Percentiles rank a stretch among this genome's conserved stretches.
These are phyloP conservation scores for Acanthurus lineatus DNA, from an alignment of 2,797 vertebrate genomes.

Conservation along the genomic window DNA sequence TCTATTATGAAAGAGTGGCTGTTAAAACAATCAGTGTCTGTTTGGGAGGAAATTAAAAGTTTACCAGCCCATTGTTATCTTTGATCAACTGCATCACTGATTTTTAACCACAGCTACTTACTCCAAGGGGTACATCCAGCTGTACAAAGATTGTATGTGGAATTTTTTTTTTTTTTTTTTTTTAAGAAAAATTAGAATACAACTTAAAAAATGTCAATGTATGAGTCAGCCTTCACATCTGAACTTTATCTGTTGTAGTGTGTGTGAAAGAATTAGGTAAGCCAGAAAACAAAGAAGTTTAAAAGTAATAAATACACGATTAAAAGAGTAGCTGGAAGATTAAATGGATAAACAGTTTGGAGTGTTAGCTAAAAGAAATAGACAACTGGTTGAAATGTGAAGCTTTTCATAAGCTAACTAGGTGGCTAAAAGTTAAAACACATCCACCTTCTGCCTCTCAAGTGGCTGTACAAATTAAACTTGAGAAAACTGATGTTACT, in stretches of 20 bases:
- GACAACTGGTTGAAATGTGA: not conserved
- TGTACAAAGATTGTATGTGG: not conserved
- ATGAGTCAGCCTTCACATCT: too few relatives aligned
- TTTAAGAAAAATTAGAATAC: not conserved
- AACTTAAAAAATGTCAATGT: not conserved
- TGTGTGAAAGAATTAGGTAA: too few relatives aligned
- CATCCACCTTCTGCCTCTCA: too few relatives aligned
- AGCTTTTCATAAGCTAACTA: not conserved
- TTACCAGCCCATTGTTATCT: not conserved
- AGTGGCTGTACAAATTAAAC: too few relatives aligned
- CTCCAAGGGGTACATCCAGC: not conserved
- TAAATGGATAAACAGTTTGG: too few relatives aligned
- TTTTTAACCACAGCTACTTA: not conserved
- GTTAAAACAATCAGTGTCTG: not conserved
- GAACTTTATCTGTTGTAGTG: too few relatives aligned
- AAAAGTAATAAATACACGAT: too few relatives aligned
- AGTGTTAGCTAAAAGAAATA: not conserved
- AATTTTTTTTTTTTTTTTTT: not conserved
- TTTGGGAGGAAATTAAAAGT: not conserved
- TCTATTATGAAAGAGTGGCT: not conserved
- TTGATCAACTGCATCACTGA: not conserved
- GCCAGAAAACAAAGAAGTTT: too few relatives aligned
- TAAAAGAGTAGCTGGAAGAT: too few relatives aligned
- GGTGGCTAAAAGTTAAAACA: too few relatives aligned
- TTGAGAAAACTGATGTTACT: too few relatives aligned